phyloP scores from a whole-genome alignment of 2,888 invertebrate species.

The Cryptophagus acutangulus region DNA sequence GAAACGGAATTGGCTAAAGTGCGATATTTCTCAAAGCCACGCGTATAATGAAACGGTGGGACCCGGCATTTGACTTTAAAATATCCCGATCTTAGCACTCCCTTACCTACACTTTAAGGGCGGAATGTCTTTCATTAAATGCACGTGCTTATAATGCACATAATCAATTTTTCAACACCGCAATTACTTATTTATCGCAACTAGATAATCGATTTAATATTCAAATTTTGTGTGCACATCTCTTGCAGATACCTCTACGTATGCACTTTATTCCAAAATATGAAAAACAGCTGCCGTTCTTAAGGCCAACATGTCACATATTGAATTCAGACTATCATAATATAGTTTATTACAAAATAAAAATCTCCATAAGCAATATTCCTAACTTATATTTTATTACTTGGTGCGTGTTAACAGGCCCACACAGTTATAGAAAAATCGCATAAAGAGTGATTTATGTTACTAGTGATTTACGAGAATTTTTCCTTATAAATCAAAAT shows the following conservation, averaged over 20 bases:
- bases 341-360: slow-evolving; percentile 27
- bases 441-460: no score
- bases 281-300: slow-evolving; percentile 3
- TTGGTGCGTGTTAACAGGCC: slow-evolving; percentile 28
- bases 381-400: slow-evolving; percentile 22
- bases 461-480: no score
- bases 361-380: slow-evolving; percentile 18
- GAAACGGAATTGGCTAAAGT: slow-evolving; percentile 43
- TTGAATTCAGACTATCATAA: slow-evolving; percentile 27
- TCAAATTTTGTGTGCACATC: no score
- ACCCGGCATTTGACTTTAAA: slow-evolving; percentile 45
- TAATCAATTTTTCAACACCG: slow-evolving; percentile 14
- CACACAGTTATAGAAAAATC: no score
- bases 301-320: slow-evolving; percentile 17
- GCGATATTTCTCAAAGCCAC: slow-evolving; percentile 43
- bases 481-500: no score
- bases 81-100: slow-evolving; percentile 35
- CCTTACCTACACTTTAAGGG: slow-evolving; percentile 25
- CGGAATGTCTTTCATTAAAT: slow-evolving; percentile 24
- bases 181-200: no score
- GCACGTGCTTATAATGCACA: slow-evolving; percentile 21
- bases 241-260: no score
- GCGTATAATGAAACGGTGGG: slow-evolving; percentile 44
- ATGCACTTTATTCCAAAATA: background rate
- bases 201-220: slow-evolving; percentile 1